Evolutionary conservation across 2,797 vertebrate species (phyloP).

Genomic region (Yasuhikotakia modesta): DNA sequence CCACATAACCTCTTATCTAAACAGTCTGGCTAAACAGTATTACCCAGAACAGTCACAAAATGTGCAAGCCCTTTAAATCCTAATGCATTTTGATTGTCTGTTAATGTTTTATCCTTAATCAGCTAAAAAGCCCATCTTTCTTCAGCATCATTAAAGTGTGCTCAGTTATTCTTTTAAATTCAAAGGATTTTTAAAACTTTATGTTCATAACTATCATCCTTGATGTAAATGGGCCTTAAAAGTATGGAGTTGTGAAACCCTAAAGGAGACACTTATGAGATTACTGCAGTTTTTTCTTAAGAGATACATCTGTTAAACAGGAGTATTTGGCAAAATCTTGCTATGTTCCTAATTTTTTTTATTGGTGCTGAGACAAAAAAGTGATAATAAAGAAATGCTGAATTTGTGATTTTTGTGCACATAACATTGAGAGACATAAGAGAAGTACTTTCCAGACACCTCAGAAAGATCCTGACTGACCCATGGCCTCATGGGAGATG

Average conservation of each 20-base stretch:
- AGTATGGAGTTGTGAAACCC: not conserved
- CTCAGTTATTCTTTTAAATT: too few relatives aligned
- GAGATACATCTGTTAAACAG: not conserved
- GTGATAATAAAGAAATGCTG: not conserved
- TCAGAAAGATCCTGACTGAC: conserved; percentile 6
- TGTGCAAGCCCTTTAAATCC: too few relatives aligned
- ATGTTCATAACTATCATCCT: too few relatives aligned
- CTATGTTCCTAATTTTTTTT: not conserved
- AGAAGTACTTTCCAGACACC: not conserved
- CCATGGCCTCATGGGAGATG: conserved; percentile 22
- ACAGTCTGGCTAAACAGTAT: not conserved
- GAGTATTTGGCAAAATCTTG: not conserved
- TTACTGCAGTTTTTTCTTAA: not conserved
- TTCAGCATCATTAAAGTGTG: too few relatives aligned
- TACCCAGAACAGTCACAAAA: not conserved
- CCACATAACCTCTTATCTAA: conserved; percentile 25
- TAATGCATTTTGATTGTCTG: too few relatives aligned
- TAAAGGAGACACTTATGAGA: not conserved
- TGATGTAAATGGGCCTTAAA: too few relatives aligned
- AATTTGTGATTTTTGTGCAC: not conserved
- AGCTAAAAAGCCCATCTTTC: too few relatives aligned
- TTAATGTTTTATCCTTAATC: too few relatives aligned
- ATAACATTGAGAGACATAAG: not conserved
- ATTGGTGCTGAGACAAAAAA: not conserved
- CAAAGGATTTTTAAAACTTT: too few relatives aligned